Evolutionary conservation across 1,140 invertebrate genomes (phyloP), one percentile per base, ranked within the genome.

Genomic region (Vollenhovia emeryi): DNA sequence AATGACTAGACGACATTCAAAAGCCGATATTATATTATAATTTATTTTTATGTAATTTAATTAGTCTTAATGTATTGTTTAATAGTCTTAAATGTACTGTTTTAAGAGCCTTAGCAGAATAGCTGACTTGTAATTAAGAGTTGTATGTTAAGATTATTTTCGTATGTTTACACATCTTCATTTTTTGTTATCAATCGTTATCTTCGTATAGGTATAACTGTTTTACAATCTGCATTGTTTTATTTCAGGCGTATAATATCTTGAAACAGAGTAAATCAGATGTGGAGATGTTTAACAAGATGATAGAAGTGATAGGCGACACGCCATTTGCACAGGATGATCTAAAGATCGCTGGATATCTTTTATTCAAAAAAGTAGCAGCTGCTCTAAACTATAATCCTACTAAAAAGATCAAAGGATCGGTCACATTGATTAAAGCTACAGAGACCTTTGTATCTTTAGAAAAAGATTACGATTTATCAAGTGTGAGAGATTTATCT

Each of bases 381-480:
- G 96, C 96, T 84, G 96, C 96, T 30, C 96, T 97, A 92, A 94
- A 95, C 71, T 99, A 99, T 95, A 95, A 96, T 91, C 97, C 98
- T 15, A 93, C 91, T 11, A 91, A 93, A 6, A 96, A 96, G 89
- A 97, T 98, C 86, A 92, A 95, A 52, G 97, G 97, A 55, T 94
- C 96, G 55, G 96, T 98, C 24, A 96, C 96, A 24, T 95, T 99
- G 76, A 95, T 99, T 83, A 97, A 97, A 92, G 98, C 98, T 43
- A 96, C 96, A 83, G 97, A 98, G 86, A 98, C 97, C 92, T 98
- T 96, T 91, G 95, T 97, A 27, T 94, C 96, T 85, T 89, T 98
- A 57, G 96, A 96, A 64, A 95, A 97, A 60, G 98, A 98, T 94
- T 99, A 99, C 94, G 98, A 97, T 83, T 95, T 98, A 73, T 96